These are phyloP conservation scores for Strigops habroptila DNA, from an alignment of 2,113 vertebrate species.

Conservation along the genomic window DNA sequence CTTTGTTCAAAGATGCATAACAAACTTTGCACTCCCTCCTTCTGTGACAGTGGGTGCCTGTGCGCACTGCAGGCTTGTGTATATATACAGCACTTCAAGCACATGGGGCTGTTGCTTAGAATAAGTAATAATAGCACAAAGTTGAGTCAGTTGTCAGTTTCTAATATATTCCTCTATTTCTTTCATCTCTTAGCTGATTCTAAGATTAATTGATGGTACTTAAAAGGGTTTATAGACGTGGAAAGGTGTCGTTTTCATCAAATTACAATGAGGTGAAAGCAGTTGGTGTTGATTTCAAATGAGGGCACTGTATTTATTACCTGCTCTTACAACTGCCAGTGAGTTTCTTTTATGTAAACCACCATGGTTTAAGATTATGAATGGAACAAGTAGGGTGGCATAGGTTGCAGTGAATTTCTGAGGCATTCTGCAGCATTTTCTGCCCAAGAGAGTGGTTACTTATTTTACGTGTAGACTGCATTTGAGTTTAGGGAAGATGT, in stretches of 20 bases:
- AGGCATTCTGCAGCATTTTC: neutral
- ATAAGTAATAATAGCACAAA: neutral
- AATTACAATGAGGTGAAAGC: neutral
- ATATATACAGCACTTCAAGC: neutral
- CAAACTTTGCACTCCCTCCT: neutral
- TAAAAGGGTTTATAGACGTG: neutral
- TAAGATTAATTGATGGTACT: constrained; percentile 48
- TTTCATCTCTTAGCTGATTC: neutral
- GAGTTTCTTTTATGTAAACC: neutral
- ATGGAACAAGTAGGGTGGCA: neutral
- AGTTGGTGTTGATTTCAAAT: neutral
- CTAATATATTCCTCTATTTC: neutral
- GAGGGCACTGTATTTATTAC: neutral
- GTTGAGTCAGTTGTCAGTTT: neutral
- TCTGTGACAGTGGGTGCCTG: neutral
- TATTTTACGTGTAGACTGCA: neutral
- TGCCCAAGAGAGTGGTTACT: neutral
- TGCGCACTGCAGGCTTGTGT: neutral
- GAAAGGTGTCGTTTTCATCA: neutral
- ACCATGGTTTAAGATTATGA: neutral
- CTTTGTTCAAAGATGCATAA: neutral
- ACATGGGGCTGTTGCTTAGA: neutral
- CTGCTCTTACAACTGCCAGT: neutral
- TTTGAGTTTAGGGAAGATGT: neutral
- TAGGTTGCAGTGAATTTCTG: neutral